Percentiles rank a stretch among this genome's conserved stretches.
Evolutionary conservation across 2,888 invertebrate genomes (phyloP).

Genomic region (Himalopsyche tibetana): DNA sequence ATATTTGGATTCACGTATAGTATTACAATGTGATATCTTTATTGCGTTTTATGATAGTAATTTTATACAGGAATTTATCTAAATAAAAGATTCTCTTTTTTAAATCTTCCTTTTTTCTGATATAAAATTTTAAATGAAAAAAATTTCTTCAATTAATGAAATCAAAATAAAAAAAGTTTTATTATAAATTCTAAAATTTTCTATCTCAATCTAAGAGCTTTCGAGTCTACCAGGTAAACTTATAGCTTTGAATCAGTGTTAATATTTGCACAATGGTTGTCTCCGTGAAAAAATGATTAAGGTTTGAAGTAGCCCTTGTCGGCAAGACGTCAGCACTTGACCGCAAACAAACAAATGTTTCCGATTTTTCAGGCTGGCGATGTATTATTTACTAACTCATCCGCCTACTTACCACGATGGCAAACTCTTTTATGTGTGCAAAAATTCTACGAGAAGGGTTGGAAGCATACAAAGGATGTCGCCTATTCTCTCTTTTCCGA

Average conservation of each 20-base stretch:
- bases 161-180: too few species aligned
- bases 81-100: too few species aligned
- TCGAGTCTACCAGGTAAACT: not conserved
- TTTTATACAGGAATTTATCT: too few species aligned
- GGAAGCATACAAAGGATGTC: slow-evolving; percentile 46
- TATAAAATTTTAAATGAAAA: too few species aligned
- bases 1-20: too few species aligned
- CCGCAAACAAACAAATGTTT: slow-evolving; percentile 62
- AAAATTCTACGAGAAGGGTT: slow-evolving; percentile 58
- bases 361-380: slow-evolving; percentile 44
- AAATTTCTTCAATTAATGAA: too few species aligned
- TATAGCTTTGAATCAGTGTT: slow-evolving; percentile 48
- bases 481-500: not conserved
- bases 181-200: too few species aligned
- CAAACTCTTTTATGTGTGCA: slow-evolving; percentile 46
- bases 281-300: slow-evolving; percentile 42
- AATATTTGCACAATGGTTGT: slow-evolving; percentile 64
- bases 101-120: too few species aligned
- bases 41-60: too few species aligned
- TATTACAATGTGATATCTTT: too few species aligned
- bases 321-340: slow-evolving; percentile 61
- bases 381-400: slow-evolving; percentile 28
- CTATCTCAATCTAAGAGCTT: slow-evolving; percentile 2
- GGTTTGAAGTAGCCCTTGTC: slow-evolving; percentile 59
- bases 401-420: not conserved